Evolutionary conservation across 1,140 invertebrate species (phyloP), one percentile per base, ranked within the genome.

Genomic region (Cylas formicarius): DNA sequence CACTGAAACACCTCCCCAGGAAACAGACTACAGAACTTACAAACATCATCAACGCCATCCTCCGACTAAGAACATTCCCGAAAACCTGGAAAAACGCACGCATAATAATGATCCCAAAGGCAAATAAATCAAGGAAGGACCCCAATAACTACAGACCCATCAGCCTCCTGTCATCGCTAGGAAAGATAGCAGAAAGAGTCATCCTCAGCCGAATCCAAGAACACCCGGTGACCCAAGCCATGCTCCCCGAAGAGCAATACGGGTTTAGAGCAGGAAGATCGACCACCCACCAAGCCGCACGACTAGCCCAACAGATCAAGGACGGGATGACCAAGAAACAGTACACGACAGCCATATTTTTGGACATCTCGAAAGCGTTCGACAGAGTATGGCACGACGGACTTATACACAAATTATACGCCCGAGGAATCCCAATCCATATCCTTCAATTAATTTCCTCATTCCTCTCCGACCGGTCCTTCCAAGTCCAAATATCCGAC

Each of bases 131-230:
- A 16, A 37, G 39, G 7, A 21, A n/a, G 6, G 10, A 26, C 18
- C 46, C 58, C 1, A 10, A 10, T 10, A 60, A 38, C 26, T 65
- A 66, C 32, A 48, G 64, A 19, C 65, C 64, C 11, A 68, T 66
- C 34, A 29, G 28, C 7, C 46, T 66, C 0, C 53, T 66, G 4
- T 29, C 41, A 11, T 50, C 44, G 2, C 9, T 63, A 1, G 52
- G 50, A 9, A 66, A 67, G 52, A 17, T 65, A 9, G 28, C 58
- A 1, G 65, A 66, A 55, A 48, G 34, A 32, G 19, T 52, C 10
- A 38, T 38, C 32, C 32, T 34, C 4, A 8, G 14, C 2, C n/a
- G 32, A 28, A n/a, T n/a, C 27, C 4, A 4, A 14, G 19, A 10
- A n/a, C 2, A 17, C 14, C 10, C 14, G 3, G 2, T 2, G 13